phyloP scores from a whole-genome alignment of 1,140 invertebrate genomes.

The Branchinecta lindahli region DNA sequence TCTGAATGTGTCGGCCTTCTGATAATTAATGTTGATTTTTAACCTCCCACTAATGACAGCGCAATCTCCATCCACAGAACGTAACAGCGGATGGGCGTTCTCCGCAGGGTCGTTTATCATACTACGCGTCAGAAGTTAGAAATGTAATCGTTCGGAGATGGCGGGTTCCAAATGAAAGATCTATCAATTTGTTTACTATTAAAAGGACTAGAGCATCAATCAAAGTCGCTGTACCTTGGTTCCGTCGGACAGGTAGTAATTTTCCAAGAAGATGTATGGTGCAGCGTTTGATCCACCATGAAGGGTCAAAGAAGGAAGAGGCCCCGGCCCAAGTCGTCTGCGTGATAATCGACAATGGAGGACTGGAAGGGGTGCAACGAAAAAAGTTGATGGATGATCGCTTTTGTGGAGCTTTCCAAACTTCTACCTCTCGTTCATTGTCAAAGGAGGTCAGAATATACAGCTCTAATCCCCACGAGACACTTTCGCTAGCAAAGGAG shows the following conservation, averaged over 20 bases:
- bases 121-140: constrained; percentile 10
- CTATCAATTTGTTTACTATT: constrained; percentile 11
- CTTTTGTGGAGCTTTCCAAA: too few species aligned
- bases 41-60: constrained; percentile 5
- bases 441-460: too few species aligned
- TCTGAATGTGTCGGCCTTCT: neutral
- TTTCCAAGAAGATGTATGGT: constrained; percentile 1
- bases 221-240: neutral
- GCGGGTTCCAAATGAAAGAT: constrained; percentile 6
- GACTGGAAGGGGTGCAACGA: too few species aligned
- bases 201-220: neutral
- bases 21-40: constrained; percentile 10
- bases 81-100: neutral
- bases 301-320: neutral
- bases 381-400: too few species aligned
- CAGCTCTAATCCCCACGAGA: too few species aligned
- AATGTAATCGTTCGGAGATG: constrained; percentile 8
- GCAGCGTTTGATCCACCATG: neutral
- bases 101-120: neutral
- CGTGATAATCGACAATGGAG: too few species aligned
- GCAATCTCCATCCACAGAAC: neutral
- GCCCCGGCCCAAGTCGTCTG: too few species aligned
- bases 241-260: constrained; percentile 5
- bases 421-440: too few species aligned
- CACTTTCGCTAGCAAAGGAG: too few species aligned